These are phyloP conservation scores for Lapara coniferarum DNA, from an alignment of 2,888 invertebrate genomes.

Conservation along the genomic window DNA sequence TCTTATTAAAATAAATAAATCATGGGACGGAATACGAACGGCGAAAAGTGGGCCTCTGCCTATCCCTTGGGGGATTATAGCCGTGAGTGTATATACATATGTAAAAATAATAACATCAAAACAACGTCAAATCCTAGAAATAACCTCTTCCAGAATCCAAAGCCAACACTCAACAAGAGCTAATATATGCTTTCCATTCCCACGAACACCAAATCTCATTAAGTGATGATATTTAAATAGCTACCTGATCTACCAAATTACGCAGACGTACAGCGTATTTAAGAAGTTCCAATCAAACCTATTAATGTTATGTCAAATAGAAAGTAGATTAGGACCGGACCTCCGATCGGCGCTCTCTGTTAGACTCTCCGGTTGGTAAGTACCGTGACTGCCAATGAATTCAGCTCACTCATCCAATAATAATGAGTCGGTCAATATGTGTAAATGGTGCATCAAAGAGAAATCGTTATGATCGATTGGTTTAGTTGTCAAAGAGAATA, in stretches of 20 bases:
- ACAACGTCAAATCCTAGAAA: too few species aligned
- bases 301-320: constrained; percentile 29
- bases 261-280: constrained; percentile 5
- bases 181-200: background rate
- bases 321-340: constrained; percentile 29
- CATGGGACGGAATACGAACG: too few species aligned
- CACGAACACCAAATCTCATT: background rate
- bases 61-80: too few species aligned
- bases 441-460: constrained; percentile 20
- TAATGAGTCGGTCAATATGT: constrained; percentile 24
- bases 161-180: background rate
- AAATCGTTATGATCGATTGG: constrained; percentile 6
- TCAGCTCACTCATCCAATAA: constrained; percentile 21
- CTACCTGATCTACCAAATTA: constrained; percentile 8
- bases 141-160: too few species aligned
- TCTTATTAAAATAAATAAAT: too few species aligned
- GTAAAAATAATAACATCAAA: too few species aligned
- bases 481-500: background rate
- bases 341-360: constrained; percentile 11
- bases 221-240: background rate
- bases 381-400: constrained; percentile 55
- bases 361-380: constrained; percentile 43
- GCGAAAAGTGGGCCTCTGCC: too few species aligned
- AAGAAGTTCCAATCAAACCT: constrained; percentile 20
- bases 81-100: too few species aligned